phyloP scores from a whole-genome alignment of 2,888 invertebrate genomes.

The Candidula unifasciata region DNA sequence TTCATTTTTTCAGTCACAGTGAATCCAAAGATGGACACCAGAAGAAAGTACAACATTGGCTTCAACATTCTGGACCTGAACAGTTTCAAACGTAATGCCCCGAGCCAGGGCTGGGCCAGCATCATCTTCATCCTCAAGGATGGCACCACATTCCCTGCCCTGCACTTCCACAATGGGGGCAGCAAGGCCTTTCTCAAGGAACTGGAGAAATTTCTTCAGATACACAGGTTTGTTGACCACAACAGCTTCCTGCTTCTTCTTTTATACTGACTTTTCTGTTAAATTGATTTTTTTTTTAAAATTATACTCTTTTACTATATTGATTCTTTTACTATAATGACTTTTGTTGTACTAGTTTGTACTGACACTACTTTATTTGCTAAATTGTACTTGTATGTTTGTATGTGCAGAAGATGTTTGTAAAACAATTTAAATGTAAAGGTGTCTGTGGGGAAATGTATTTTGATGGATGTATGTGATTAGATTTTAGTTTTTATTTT shows the following conservation, averaged over 20 bases:
- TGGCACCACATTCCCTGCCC: constrained; percentile 86
- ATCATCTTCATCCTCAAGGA: constrained; percentile 84
- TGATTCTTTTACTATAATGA: too few relatives aligned
- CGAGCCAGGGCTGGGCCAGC: constrained; percentile 75
- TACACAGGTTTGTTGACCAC: constrained; percentile 81
- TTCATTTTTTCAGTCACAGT: constrained; percentile 56
- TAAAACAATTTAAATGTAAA: too few relatives aligned
- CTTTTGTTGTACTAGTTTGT: too few relatives aligned
- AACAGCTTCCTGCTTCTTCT: background rate
- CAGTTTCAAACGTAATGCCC: constrained; percentile 80
- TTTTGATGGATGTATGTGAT: too few relatives aligned
- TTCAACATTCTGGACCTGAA: constrained; percentile 83
- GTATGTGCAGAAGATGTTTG: too few relatives aligned
- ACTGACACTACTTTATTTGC: too few relatives aligned
- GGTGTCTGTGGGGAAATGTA: too few relatives aligned
- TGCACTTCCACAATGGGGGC: constrained; percentile 92
- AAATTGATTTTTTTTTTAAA: too few relatives aligned
- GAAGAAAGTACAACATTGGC: constrained; percentile 73
- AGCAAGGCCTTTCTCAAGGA: constrained; percentile 85
- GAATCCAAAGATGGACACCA: constrained; percentile 61
- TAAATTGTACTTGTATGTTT: too few relatives aligned
- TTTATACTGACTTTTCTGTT: too few relatives aligned
- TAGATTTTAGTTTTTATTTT: too few relatives aligned
- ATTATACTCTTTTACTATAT: too few relatives aligned
- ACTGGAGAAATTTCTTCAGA: constrained; percentile 80